Base-by-base conservation (phyloP, 2,888 invertebrate species). In the Cheilosia soror region DNA sequence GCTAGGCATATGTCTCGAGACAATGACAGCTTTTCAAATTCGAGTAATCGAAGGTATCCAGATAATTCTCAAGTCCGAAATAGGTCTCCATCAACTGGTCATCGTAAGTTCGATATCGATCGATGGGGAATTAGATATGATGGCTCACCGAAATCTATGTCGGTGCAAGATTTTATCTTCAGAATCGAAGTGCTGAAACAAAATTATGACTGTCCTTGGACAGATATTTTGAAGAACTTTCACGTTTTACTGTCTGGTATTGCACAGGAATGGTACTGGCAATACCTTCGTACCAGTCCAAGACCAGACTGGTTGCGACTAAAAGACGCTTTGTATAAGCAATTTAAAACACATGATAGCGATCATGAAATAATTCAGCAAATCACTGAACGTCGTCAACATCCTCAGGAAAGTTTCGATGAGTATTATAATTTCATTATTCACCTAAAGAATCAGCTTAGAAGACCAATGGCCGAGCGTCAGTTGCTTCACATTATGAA, bases 81-180 rank as follows among this genome's bases (percentile, higher is more conserved):
- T 53, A 15, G 27, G 53, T 9, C 5, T 27, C n/a, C 29, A 4
- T 29, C 4, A 13, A 53, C 49, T 2, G 4, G 5, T 13, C 37
- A 33, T 5, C 40, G 13, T 6, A 49, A 47, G 11, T n/a, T 33
- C n/a, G 42, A 73, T 4, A 20, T 73, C 13, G 37, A 49, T 31
- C 37, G 42, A 42, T 77, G 62, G 69, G 68, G 60, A 4, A 0
- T 69, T 7, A 77, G 68, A 6, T 69, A 66, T 11, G 68, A 77
- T 27, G 77, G 77, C 3, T n/a, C 29, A 15, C 4, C 25, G 2
- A 42, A 68, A 5, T 37, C 53, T 0, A 33, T 77, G 25, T 40
- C 58, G 0, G 60, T 58, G 3, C 33, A 66, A 27, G 75, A 75
- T n/a, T 76, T 76, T 4, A 13, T 75, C 11, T 75, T 76, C 20